phyloP scores from a whole-genome alignment of 2,888 invertebrate genomes.

The Poecilus cupreus region DNA sequence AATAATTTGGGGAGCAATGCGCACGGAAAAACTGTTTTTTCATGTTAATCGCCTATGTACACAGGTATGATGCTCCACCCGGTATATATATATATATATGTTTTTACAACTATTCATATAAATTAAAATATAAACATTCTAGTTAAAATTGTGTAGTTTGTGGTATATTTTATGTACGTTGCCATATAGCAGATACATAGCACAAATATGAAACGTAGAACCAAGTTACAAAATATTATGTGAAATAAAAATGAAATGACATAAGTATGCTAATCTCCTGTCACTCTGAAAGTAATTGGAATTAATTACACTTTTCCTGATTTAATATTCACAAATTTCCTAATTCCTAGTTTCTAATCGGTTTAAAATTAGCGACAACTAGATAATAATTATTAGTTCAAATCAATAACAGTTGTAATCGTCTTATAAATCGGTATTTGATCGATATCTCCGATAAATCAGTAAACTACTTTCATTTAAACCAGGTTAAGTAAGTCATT shows the following conservation, averaged over 20 bases:
- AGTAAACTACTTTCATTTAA: conserved; percentile 21
- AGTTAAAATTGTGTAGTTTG: too few species aligned
- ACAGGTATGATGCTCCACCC: too few species aligned
- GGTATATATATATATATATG: too few species aligned
- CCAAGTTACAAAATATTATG: not conserved
- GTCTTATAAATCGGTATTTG: not conserved
- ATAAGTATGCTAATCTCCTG: not conserved
- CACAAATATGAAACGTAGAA: not conserved
- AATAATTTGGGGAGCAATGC: too few species aligned
- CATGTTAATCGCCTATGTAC: too few species aligned
- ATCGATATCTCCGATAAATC: conserved; percentile 4
- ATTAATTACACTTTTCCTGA: not conserved
- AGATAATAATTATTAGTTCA: not conserved
- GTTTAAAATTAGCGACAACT: not conserved
- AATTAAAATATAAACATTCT: too few species aligned
- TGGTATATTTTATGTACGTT: too few species aligned
- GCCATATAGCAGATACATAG: too few species aligned
- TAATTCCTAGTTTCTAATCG: not conserved
- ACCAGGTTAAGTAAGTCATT: conserved; percentile 16
- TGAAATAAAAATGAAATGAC: not conserved
- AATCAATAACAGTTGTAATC: not conserved
- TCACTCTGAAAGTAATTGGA: not conserved
- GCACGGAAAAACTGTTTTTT: too few species aligned
- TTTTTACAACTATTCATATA: too few species aligned
- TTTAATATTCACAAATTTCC: not conserved